Evolutionary conservation across 2,888 invertebrate genomes (phyloP), one percentile per base, ranked within the genome.

Genomic region (Panorpa germanica): DNA sequence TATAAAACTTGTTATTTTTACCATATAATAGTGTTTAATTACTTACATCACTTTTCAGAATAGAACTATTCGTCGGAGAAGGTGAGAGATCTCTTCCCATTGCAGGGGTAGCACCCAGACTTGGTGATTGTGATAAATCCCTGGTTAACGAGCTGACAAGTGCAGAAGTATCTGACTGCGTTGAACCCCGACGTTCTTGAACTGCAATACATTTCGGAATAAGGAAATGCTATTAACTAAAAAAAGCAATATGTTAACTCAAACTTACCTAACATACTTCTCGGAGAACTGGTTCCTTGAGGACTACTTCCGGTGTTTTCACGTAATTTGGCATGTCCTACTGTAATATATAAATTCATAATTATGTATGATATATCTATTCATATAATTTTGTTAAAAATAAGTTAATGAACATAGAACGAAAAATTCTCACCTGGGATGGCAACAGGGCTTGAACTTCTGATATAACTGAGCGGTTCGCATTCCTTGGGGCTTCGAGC

Each of bases 81-180:
- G 64, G 62, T 5, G 64, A 61, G n/a, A 55, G 42, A 43, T 65
- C 65, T 32, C 58, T 52, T 4, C 57, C 57, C 18, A 41, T 43
- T 47, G 61, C 45, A 43, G 49, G n/a, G n/a, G n/a, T n/a, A n/a
- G n/a, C 44, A 16, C 37, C 47, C 37, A 59, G 61, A 40, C 61
- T 62, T 6, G 62, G 61, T 3, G 66, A 65, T 39, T 66, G 65
- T 18, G 65, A 66, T 29, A 64, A 53, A 48, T 72, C 71, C 40
- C 64, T 55, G 2, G 68, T 65, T 21, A 70, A 47, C 37, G 67
- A 68, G 46, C 66, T 65, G 15, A 67, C 61, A 38, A 67, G 47
- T 30, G 64, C 66, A 41, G 68, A 67, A 11, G 68, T 67, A 41
- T 71, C 70, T 25, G 69, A 69, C 40, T 35, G 17, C 1, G 32